A percentile compares a stretch with the other conserved stretches of the same genome.
Conservation (phyloP, 2,888 invertebrate genomes). For the Flexamia atlantica region DNA sequence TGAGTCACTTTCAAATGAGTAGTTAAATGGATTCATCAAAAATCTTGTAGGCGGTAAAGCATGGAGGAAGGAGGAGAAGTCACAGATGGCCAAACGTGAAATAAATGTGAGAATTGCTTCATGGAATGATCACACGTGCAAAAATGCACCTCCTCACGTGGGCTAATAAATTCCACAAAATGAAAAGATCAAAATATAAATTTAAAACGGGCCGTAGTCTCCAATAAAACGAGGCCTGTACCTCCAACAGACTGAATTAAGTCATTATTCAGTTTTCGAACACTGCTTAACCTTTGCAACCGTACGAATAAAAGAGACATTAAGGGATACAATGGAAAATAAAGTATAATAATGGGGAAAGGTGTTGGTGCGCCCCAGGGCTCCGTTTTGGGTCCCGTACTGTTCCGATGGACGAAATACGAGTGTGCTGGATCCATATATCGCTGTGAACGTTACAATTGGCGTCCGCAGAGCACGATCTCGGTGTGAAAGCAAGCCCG, state of each 20-base stretch:
- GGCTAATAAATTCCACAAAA: too few species aligned
- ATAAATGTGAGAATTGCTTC: too few species aligned
- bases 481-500: neutral
- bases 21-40: too few species aligned
- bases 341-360: slow-evolving; percentile 54
- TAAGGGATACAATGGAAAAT: slow-evolving; percentile 51
- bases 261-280: slow-evolving; percentile 43
- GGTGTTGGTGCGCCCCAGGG: slow-evolving; percentile 45
- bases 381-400: slow-evolving; percentile 30
- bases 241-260: slow-evolving; percentile 19
- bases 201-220: too few species aligned
- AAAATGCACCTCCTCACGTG: too few species aligned
- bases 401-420: slow-evolving; percentile 32
- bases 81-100: too few species aligned
- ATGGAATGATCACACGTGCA: too few species aligned
- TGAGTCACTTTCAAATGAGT: too few species aligned
- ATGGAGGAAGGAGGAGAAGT: too few species aligned
- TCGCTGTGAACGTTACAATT: slow-evolving; percentile 32
- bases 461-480: slow-evolving; percentile 34
- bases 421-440: slow-evolving; percentile 1
- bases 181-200: too few species aligned
- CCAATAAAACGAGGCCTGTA: neutral
- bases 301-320: slow-evolving; percentile 49
- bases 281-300: slow-evolving; percentile 44
- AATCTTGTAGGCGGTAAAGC: too few species aligned